A percentile compares a stretch with the other conserved stretches of the same genome.
These are phyloP conservation scores for Drosophila santomea DNA, from an alignment of 1,140 invertebrate genomes.

Conservation along the genomic window DNA sequence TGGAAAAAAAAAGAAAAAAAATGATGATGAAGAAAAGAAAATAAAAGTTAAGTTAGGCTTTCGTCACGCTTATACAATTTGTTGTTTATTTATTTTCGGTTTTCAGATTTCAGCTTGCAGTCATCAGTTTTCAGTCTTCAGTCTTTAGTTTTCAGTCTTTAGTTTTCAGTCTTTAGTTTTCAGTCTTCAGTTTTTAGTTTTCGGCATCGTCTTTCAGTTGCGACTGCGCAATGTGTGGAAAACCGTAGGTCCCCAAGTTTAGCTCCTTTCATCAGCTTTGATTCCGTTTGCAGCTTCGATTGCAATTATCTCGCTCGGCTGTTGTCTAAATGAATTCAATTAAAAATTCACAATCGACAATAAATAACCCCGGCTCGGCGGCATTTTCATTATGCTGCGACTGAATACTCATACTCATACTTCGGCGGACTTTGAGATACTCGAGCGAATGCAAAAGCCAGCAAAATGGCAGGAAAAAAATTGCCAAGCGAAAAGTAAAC, in stretches of 20 bases:
- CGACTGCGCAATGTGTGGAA: conserved; percentile 17
- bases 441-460: conserved; percentile 43
- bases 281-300: conserved; percentile 32
- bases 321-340: conserved; percentile 66
- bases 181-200: neutral
- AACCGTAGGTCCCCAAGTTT: too few species aligned
- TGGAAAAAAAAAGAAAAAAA: conserved; percentile 8
- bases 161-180: neutral
- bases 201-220: conserved; percentile 13
- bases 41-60: conserved; percentile 62
- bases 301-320: conserved; percentile 43
- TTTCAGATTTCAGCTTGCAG: too few species aligned
- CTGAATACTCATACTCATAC: neutral
- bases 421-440: conserved; percentile 42
- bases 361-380: conserved; percentile 60
- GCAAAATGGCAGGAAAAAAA: conserved; percentile 21
- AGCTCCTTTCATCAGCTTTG: conserved; percentile 9
- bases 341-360: conserved; percentile 70
- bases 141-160: neutral
- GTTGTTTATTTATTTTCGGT: conserved; percentile 8
- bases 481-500: conserved; percentile 27
- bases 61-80: conserved; percentile 69
- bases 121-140: neutral
- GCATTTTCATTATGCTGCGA: conserved; percentile 34
- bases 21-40: conserved; percentile 26